These are phyloP conservation scores for Pseudoatta argentina DNA, from an alignment of 1,140 invertebrate genomes.

Conservation along the genomic window DNA sequence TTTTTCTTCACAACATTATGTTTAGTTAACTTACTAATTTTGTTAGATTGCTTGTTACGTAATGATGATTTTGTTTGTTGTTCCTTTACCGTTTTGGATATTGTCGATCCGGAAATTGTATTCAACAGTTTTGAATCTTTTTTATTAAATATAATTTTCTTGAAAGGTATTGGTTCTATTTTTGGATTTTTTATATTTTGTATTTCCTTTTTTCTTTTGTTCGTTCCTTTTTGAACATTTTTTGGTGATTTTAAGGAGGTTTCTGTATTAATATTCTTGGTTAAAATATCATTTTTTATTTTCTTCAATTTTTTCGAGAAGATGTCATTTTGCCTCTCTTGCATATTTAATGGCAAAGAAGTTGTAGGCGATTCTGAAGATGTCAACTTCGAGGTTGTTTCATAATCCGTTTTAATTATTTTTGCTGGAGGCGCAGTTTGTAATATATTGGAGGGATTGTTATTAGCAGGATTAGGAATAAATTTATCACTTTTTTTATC, in stretches of 20 bases:
- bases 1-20: background rate
- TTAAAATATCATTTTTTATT: background rate
- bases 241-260: background rate
- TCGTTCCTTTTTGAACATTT: background rate
- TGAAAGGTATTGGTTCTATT: background rate
- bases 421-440: slow-evolving; percentile 68
- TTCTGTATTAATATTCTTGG: background rate
- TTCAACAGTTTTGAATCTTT: background rate
- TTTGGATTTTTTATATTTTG: background rate
- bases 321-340: background rate
- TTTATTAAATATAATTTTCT: background rate
- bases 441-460: slow-evolving; percentile 67
- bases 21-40: background rate
- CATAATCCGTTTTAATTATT: slow-evolving; percentile 62
- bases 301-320: background rate
- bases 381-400: slow-evolving; percentile 64
- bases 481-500: slow-evolving; percentile 3
- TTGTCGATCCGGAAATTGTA: background rate
- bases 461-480: slow-evolving; percentile 65
- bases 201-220: background rate
- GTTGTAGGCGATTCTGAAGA: slow-evolving; percentile 24
- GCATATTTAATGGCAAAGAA: background rate
- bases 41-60: background rate
- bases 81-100: background rate
- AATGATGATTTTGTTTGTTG: background rate